phyloP scores from a whole-genome alignment of 2,888 invertebrate genomes.

The Brassicogethes aeneus region DNA sequence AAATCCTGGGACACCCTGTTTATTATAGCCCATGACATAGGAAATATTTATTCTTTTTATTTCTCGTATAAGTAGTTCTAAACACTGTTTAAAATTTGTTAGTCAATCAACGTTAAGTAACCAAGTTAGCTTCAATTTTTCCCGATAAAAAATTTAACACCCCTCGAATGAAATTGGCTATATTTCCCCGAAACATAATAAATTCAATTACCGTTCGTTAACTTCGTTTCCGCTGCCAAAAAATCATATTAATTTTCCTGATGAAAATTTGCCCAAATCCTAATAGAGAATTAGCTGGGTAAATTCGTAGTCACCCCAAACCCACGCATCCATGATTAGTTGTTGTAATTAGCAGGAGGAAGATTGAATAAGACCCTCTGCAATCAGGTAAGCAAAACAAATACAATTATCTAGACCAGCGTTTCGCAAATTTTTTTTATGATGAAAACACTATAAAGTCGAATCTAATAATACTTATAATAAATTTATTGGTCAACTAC shows the following conservation, averaged over 20 bases:
- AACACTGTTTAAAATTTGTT: no score
- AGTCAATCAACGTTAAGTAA: no score
- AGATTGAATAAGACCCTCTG: constrained; percentile 4
- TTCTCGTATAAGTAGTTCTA: no score
- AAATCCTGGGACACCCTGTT: no score
- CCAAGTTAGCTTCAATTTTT: no score
- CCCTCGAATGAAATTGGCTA: no score
- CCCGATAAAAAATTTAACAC: no score
- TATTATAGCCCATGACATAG: not conserved
- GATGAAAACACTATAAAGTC: no score
- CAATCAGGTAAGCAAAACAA: constrained; percentile 3
- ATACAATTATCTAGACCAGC: not conserved
- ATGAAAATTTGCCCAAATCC: constrained; percentile 15
- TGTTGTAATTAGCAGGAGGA: constrained; percentile 8
- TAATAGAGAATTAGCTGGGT: constrained; percentile 15
- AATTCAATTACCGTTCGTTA: not conserved
- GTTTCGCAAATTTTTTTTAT: no score
- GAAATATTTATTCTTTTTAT: no score
- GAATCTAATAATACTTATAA: no score
- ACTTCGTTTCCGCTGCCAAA: constrained; percentile 1
- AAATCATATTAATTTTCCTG: constrained; percentile 15
- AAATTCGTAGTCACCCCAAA: constrained; percentile 9
- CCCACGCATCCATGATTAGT: constrained; percentile 11
- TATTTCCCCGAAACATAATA: not conserved
- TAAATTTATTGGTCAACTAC: no score